These are phyloP conservation scores for Gandaritis pyraliata DNA, from an alignment of 2,888 invertebrate genomes.

Conservation along the genomic window DNA sequence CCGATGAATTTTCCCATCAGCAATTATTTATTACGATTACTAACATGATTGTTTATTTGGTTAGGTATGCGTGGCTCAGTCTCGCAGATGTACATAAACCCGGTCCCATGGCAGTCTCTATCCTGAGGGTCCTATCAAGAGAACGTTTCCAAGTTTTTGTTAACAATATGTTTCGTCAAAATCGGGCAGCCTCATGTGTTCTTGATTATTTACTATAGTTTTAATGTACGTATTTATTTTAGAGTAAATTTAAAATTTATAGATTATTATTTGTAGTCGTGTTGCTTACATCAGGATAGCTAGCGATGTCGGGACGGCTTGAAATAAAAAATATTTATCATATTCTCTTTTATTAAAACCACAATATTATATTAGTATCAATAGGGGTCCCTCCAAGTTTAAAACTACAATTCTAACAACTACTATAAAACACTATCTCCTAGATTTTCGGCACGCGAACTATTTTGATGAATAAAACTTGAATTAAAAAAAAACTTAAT, in stretches of 20 bases:
- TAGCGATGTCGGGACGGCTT: constrained; percentile 39
- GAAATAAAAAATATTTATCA: constrained; percentile 54
- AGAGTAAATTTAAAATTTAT: constrained; percentile 45
- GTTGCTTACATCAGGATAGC: constrained; percentile 47
- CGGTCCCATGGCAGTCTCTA: constrained; percentile 85
- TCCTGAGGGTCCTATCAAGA: constrained; percentile 49
- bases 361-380: constrained; percentile 47
- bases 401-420: constrained; percentile 45
- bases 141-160: constrained; percentile 19
- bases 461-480: constrained; percentile 28
- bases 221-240: constrained; percentile 54
- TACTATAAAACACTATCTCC: constrained; percentile 37
- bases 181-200: constrained; percentile 33
- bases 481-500: constrained; percentile 28
- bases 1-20: no score
- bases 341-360: constrained; percentile 45
- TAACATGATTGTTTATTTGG: not conserved
- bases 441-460: constrained; percentile 37
- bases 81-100: constrained; percentile 87
- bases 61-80: constrained; percentile 87
- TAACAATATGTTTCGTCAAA: constrained; percentile 38
- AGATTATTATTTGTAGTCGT: constrained; percentile 47
- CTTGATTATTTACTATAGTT: constrained; percentile 36
- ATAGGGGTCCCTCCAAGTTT: constrained; percentile 66
- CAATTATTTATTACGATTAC: not conserved